Evolutionary conservation across 1,140 invertebrate species (phyloP).

Genomic region (Piezodorus guildinii): DNA sequence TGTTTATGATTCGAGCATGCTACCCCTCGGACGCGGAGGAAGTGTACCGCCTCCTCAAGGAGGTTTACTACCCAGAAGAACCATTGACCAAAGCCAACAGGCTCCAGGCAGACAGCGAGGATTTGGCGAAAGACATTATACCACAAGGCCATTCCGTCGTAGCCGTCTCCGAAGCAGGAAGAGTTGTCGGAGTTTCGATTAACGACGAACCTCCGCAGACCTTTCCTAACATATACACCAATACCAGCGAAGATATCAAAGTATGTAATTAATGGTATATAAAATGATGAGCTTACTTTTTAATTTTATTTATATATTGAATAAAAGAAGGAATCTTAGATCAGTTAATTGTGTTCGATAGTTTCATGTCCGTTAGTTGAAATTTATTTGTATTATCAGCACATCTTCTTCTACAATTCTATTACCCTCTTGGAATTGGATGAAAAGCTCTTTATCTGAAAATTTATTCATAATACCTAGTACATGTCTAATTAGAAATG

Average conservation of each 20-base stretch:
- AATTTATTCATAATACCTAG: too few species aligned
- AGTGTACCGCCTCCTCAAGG: slow-evolving; percentile 6
- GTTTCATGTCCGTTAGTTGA: too few species aligned
- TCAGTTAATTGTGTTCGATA: too few species aligned
- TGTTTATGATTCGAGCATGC: slow-evolving; percentile 9
- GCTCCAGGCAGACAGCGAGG: not conserved
- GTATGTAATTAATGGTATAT: not conserved
- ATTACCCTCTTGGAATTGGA: too few species aligned
- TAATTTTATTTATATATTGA: too few species aligned
- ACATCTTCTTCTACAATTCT: too few species aligned
- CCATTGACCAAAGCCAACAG: slow-evolving; percentile 6
- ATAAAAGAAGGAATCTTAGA: too few species aligned
- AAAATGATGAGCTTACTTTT: too few species aligned
- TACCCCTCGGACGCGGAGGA: not conserved
- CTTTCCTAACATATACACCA: slow-evolving; percentile 18
- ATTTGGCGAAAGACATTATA: not conserved
- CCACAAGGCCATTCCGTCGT: slow-evolving; percentile 17
- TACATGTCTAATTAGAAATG: too few species aligned
- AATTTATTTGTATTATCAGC: too few species aligned
- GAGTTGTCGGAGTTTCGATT: slow-evolving; percentile 4
- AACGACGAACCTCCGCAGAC: slow-evolving; percentile 19
- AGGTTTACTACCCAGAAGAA: slow-evolving; percentile 14
- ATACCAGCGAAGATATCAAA: slow-evolving; percentile 10
- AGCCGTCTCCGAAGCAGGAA: slow-evolving; percentile 7
- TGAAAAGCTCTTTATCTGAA: too few species aligned